Evolutionary conservation across 1,140 invertebrate species (phyloP).

Genomic region (Scaptodrosophila lebanonensis): DNA sequence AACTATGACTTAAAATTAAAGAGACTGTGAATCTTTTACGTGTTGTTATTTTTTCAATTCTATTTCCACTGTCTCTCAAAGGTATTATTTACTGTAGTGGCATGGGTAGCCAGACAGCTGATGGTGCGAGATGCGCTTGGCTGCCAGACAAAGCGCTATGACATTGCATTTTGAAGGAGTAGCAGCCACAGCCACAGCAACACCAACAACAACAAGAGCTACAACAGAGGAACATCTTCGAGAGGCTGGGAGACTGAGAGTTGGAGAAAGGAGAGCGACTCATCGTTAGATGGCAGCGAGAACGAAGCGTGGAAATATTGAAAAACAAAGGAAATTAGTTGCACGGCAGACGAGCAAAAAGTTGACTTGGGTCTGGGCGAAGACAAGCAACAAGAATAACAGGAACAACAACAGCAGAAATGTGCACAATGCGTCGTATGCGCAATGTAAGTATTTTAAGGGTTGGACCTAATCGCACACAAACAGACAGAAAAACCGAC

Average conservation of each 20-base stretch:
- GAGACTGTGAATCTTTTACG: no score
- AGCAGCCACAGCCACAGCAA: slow-evolving; percentile 5
- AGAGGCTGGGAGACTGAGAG: neutral
- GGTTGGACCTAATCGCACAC: slow-evolving; percentile 61
- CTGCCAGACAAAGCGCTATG: slow-evolving; percentile 26
- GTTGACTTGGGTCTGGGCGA: slow-evolving; percentile 51
- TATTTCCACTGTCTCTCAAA: no score
- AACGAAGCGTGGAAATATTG: slow-evolving; percentile 48
- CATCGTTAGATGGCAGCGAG: slow-evolving; percentile 10
- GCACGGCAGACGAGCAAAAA: slow-evolving; percentile 38
- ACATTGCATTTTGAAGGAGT: slow-evolving; percentile 29
- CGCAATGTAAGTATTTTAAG: slow-evolving; percentile 64
- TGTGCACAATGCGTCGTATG: slow-evolving; percentile 55
- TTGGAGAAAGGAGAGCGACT: neutral
- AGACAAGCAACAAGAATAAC: slow-evolving; percentile 22
- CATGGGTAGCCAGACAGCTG: slow-evolving; percentile 8
- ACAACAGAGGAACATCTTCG: slow-evolving; percentile 9
- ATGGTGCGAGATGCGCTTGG: neutral
- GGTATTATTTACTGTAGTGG: no score
- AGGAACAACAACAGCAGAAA: slow-evolving; percentile 24
- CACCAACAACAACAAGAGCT: neutral
- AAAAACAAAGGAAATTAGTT: slow-evolving; percentile 74
- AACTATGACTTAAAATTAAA: no score
- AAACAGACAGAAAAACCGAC: slow-evolving; percentile 47
- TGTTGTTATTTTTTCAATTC: no score